These are phyloP conservation scores for Gnathonemus echidnorhynchus DNA, from an alignment of 2,113 vertebrate genomes.

Conservation along the genomic window DNA sequence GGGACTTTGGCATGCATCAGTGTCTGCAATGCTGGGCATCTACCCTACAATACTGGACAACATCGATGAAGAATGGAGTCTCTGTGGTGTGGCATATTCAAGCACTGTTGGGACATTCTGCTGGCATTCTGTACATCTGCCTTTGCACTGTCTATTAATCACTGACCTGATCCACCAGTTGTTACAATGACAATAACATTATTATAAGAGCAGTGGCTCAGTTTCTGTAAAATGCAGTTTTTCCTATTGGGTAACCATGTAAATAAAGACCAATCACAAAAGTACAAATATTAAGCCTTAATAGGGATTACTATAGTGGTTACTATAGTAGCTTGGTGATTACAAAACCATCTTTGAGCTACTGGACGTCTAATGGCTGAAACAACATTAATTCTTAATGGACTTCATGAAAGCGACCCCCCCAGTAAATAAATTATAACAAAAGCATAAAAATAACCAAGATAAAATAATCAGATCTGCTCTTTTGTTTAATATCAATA, in stretches of 20 bases:
- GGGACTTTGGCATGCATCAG: slow-evolving; percentile 4
- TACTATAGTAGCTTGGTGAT: neutral
- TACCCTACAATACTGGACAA: neutral
- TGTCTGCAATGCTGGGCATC: neutral
- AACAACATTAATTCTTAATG: neutral
- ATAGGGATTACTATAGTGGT: neutral
- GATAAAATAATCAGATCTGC: neutral
- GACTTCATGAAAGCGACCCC: neutral
- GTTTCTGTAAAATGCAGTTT: neutral
- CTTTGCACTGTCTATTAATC: neutral
- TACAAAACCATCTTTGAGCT: neutral
- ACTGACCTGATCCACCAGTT: neutral
- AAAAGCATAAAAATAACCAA: neutral
- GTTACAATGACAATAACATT: neutral
- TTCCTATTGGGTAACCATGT: neutral
- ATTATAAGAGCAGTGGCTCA: neutral
- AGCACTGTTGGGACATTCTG: neutral
- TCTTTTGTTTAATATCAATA: neutral
- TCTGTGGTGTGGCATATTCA: neutral
- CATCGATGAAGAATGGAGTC: neutral
- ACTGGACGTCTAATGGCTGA: neutral
- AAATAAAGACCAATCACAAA: neutral
- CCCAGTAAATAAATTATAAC: neutral
- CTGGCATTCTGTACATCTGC: neutral
- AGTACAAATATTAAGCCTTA: neutral